Evolutionary conservation across 2,797 vertebrate species (phyloP).

Genomic region (Megalops cyprinoides): DNA sequence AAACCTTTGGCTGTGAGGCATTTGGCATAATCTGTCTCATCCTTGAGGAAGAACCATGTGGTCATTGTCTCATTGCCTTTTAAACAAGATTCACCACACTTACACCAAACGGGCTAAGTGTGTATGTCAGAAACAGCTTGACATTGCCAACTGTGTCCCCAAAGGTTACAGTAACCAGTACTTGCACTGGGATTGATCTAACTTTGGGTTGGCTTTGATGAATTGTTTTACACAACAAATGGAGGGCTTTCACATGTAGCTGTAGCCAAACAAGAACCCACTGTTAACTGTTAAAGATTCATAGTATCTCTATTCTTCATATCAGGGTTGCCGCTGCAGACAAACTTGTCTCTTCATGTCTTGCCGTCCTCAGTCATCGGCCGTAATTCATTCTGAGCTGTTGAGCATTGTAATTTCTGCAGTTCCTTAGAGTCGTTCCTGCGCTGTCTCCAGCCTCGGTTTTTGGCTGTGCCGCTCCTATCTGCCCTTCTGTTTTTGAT

Average conservation of each 20-base stretch:
- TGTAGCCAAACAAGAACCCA: background rate
- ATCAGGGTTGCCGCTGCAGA: background rate
- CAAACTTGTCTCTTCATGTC: background rate
- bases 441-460: background rate
- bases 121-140: background rate
- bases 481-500: constrained; percentile 15
- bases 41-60: background rate
- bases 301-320: background rate
- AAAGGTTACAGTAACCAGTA: background rate
- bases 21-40: background rate
- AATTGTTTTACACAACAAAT: background rate
- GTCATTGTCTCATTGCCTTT: background rate
- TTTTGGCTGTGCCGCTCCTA: background rate
- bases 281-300: background rate
- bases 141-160: background rate
- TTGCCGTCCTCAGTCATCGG: background rate
- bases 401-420: background rate
- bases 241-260: background rate
- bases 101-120: background rate
- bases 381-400: background rate
- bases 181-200: background rate
- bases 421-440: background rate
- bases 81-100: background rate
- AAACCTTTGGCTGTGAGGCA: background rate
- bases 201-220: background rate